A percentile compares a stretch with the other conserved stretches of the same genome.
Evolutionary conservation across 2,888 invertebrate species (phyloP).

Genomic region (Rhodophaea formosa): DNA sequence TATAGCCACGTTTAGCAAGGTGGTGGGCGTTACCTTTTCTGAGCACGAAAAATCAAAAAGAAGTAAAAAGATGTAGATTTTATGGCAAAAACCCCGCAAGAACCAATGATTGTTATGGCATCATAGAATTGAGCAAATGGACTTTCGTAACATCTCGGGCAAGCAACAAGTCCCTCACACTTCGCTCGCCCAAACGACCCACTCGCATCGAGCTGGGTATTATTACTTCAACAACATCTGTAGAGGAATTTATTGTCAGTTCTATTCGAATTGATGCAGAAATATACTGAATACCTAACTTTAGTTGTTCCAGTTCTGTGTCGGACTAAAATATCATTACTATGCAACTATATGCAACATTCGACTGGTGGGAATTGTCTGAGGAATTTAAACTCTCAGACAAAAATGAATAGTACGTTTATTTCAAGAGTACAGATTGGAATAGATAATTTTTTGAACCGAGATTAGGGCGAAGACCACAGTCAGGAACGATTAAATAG

Average conservation of each 20-base stretch:
- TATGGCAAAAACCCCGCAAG: too few relatives aligned
- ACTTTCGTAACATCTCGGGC: neutral
- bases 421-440: too few relatives aligned
- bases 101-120: neutral
- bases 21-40: too few relatives aligned
- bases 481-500: too few relatives aligned
- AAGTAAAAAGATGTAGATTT: too few relatives aligned
- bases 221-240: conserved; percentile 6
- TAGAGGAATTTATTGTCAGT: conserved; percentile 6
- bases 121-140: neutral
- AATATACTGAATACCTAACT: conserved; percentile 9
- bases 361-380: neutral
- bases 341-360: neutral
- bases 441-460: too few relatives aligned
- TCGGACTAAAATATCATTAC: neutral
- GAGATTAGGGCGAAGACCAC: too few relatives aligned
- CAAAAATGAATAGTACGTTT: too few relatives aligned
- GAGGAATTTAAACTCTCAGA: neutral
- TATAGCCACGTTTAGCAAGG: too few relatives aligned
- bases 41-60: too few relatives aligned
- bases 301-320: conserved; percentile 1
- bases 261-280: conserved; percentile 1
- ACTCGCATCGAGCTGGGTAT: neutral
- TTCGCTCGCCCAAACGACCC: neutral
- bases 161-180: neutral